Base-by-base conservation (phyloP, 2,888 invertebrate genomes). In the Tiphia femorata region DNA sequence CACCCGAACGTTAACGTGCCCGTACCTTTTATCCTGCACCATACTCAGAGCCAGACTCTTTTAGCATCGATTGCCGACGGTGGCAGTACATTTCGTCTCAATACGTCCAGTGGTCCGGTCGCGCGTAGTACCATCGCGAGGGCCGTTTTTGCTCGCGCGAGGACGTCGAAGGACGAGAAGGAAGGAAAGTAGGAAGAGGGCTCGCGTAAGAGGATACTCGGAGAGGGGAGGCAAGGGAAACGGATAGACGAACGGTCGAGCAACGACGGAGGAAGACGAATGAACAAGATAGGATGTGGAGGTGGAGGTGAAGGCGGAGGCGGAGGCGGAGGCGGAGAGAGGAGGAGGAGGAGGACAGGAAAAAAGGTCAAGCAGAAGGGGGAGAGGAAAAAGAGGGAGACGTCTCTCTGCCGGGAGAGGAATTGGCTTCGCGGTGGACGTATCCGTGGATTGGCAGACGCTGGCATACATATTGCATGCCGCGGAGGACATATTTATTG, bases 391-490 rank as follows among this genome's bases (percentile, higher is more conserved):
- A 19, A 29, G 30, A 27, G 41, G 46, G 10, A 40, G 51, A 21
- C 20, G 17, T 27, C 33, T 21, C 17, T 21, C 35, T 25, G 30
- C 41, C 43, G 17, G 50, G 41, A 42, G 60, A 52, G 38, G 68
- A 60, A 69, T 70, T 49, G 65, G 65, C 44, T 43, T 35, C 53
- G n/a, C n/a, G 37, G 57, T 42, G 40, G 64, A 62, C 62, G 64
- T 67, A 70, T 72, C 67, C 68, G 59, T 58, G 69, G 67, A 72
- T 63, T 73, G 72, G 67, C 72, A 64, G 71, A 66, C 69, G 70
- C 67, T 67, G 67, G 62, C 76, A 80, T 80, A 76, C 78, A 80
- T 80, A 80, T 80, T 80, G 78, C 80, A 80, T 80, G 78, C 62
- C 66, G 64, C 35, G 64, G 50, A 57, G 67, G 79, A 80, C 77